Evolutionary conservation across 1,140 invertebrate genomes (phyloP), one percentile per base, ranked within the genome.

Genomic region (Tetranychus urticae): DNA sequence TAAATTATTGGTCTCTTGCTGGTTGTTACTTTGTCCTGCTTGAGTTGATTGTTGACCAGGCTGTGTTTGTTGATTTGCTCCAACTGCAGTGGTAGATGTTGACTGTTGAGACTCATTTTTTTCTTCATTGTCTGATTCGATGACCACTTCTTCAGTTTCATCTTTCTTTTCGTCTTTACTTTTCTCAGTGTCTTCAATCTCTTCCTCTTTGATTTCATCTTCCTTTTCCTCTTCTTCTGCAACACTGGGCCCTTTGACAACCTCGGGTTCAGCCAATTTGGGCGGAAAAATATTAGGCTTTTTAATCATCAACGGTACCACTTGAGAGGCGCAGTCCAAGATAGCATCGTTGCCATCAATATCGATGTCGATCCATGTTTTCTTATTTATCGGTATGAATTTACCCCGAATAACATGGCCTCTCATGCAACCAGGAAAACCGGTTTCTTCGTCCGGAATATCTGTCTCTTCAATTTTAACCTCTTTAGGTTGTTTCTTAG

Each of bases 251-350:
- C 33, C 42, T 35, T n/a, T 58, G 14, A 8, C 56, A 14, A 37
- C 5, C 34, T 37, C 59, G 45, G 47, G 36, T 12, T 62, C 59
- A 23, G 39, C 47, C 42, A 64, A 46, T 47, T 64, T 65, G 37
- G 58, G n/a, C 23, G 65, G 63, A 59, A 66, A 67, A 39, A 39
- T 61, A 56, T 66, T 59, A 39, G 56, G 31, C 52, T 68, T 65
- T 56, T 69, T 69, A 31, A 69, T 57, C n/a, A 69, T 58, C 46
- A 69, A 63, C 2, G 68, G 67, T 31, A 64, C 62, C 33, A 63
- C 58, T 61, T 69, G 50, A n/a, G 68, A 69, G 13, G 68, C 63
- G 59, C 63, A 62, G 34, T 69, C 68, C 7, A 69, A 33, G 10
- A 69, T 63, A 6, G 68, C 62, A 61, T 68, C 68, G 52, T 64